Percentiles rank a stretch among this genome's conserved stretches.
These are phyloP conservation scores for Eudasyphora cyanicolor DNA, from an alignment of 2,888 invertebrate genomes.

Conservation along the genomic window DNA sequence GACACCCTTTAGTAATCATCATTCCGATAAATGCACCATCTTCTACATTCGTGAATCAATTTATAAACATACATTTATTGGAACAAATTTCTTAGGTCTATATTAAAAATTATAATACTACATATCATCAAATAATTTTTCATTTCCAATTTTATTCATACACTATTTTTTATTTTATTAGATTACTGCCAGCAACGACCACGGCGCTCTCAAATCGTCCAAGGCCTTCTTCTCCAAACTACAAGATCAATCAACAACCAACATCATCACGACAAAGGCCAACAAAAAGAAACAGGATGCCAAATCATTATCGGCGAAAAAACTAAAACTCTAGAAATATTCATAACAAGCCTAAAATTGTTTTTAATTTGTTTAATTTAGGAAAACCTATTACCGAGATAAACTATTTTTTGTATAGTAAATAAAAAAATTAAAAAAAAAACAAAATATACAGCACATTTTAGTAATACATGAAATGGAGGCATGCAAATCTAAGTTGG, in stretches of 20 bases:
- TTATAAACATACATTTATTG: no score
- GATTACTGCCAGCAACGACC: constrained; percentile 76
- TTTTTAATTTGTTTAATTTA: constrained; percentile 29
- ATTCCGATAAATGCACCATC: no score
- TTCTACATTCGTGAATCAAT: no score
- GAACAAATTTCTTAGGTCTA: no score
- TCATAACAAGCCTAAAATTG: not conserved
- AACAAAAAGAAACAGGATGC: constrained; percentile 79
- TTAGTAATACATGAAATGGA: no score
- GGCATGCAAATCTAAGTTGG: no score
- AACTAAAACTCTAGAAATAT: constrained; percentile 82
- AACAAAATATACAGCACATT: no score
- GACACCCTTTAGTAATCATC: no score
- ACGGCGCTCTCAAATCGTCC: constrained; percentile 85
- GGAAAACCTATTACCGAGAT: not conserved
- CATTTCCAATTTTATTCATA: not conserved
- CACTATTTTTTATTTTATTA: constrained; percentile 64
- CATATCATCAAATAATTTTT: not conserved
- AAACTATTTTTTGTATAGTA: constrained; percentile 18
- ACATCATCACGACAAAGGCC: constrained; percentile 80
- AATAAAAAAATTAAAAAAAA: constrained; percentile 1
- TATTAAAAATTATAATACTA: no score
- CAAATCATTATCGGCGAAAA: constrained; percentile 82
- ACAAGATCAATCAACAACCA: constrained; percentile 82
- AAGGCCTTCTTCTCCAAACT: constrained; percentile 92